These are phyloP conservation scores for Saimiri boliviensis DNA, from an alignment of 2,113 vertebrate species.

Conservation along the genomic window DNA sequence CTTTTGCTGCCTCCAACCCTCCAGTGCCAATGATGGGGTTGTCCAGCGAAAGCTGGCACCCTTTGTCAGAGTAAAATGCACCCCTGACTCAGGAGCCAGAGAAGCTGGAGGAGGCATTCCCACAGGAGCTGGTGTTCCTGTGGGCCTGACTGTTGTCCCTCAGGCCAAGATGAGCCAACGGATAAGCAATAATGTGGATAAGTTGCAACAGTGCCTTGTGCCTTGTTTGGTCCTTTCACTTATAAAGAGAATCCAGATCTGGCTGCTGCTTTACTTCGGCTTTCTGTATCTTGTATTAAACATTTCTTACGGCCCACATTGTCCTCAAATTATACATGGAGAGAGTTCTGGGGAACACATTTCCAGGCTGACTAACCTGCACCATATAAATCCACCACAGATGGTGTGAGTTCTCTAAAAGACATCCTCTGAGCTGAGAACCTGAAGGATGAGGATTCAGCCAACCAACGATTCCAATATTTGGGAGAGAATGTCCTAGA, in stretches of 20 bases:
- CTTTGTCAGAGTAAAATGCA: background rate
- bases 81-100: background rate
- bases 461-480: background rate
- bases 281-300: background rate
- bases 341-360: background rate
- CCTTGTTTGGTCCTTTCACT: background rate
- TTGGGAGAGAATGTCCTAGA: background rate
- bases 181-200: background rate
- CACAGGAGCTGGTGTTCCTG: background rate
- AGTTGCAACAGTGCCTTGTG: background rate
- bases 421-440: background rate
- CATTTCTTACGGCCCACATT: background rate
- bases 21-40: accelerated
- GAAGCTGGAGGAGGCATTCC: background rate
- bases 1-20: background rate
- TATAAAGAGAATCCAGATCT: background rate
- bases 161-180: background rate
- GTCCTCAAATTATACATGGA: background rate
- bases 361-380: background rate
- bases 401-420: slow-evolving; percentile 16
- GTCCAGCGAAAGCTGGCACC: background rate
- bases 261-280: background rate
- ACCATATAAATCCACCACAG: background rate
- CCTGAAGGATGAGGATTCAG: background rate
- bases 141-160: background rate